Conservation (phyloP, 92 coral and sea anemone species). For the Porites rus region DNA sequence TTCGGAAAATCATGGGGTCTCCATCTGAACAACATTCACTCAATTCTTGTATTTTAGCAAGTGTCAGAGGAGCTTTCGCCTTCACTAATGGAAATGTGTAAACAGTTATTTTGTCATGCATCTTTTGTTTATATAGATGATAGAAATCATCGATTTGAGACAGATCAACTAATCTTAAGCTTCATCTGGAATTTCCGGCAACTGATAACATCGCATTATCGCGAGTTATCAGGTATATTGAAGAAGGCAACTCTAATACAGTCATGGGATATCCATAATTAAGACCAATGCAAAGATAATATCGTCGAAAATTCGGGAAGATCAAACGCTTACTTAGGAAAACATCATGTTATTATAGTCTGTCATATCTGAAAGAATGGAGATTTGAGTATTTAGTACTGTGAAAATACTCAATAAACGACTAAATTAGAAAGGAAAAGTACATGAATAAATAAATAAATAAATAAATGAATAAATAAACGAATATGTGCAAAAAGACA, state of each 20-base stretch:
- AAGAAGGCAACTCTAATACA: background rate
- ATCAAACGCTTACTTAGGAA: background rate
- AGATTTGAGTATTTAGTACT: background rate
- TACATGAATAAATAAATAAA: too few relatives aligned
- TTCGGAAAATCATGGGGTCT: too few relatives aligned
- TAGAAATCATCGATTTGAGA: background rate
- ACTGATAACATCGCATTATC: conserved; percentile 5
- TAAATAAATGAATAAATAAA: too few relatives aligned
- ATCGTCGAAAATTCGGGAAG: background rate
- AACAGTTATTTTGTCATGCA: background rate
- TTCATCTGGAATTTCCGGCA: background rate
- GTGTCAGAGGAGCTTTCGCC: background rate
- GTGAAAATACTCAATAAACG: too few relatives aligned
- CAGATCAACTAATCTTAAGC: conserved; percentile 3
- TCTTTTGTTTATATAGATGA: background rate
- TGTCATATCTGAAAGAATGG: background rate
- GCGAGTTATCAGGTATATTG: conserved; percentile 20
- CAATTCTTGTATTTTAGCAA: background rate
- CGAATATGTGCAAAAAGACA: too few relatives aligned
- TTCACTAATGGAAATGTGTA: background rate
- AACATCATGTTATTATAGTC: too few relatives aligned
- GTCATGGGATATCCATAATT: conserved; percentile 3
- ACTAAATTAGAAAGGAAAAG: too few relatives aligned
- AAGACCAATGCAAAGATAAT: conserved; percentile 21
- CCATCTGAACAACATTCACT: background rate